phyloP scores from a whole-genome alignment of 2,113 vertebrate species.

The Grammatotria lemairii region DNA sequence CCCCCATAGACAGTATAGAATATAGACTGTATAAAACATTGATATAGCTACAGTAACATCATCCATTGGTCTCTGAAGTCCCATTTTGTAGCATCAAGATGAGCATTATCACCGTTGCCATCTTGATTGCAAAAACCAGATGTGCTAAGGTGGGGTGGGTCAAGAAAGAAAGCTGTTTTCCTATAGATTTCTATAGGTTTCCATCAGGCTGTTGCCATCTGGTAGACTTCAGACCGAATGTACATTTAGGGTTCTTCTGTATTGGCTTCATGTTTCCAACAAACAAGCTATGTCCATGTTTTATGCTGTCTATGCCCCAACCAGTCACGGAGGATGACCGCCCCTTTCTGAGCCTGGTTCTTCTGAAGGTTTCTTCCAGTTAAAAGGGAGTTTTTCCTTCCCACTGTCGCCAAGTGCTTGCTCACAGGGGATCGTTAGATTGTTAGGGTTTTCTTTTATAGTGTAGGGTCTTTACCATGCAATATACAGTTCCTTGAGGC shows the following conservation, averaged over 20 bases:
- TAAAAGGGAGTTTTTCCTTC: neutral
- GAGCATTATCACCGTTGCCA: neutral
- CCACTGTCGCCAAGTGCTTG: neutral
- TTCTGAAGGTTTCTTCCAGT: neutral
- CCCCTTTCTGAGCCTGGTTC: neutral
- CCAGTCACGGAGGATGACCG: neutral
- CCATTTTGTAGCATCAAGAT: neutral
- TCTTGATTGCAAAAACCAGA: neutral
- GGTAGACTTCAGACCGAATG: neutral
- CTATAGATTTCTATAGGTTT: neutral
- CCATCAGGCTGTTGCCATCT: neutral
- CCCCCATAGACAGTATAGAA: neutral
- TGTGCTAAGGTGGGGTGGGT: neutral
- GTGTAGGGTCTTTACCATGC: neutral
- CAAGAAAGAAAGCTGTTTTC: neutral
- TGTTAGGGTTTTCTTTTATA: neutral
- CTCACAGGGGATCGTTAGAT: neutral
- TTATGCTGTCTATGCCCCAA: neutral
- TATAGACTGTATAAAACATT: neutral
- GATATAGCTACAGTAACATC: neutral
- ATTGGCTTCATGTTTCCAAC: neutral
- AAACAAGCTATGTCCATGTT: neutral
- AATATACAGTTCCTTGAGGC: neutral
- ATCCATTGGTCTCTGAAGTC: neutral
- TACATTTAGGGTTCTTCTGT: neutral